Evolutionary conservation across 2,113 vertebrate species (phyloP).

Genomic region (Pipa parva): DNA sequence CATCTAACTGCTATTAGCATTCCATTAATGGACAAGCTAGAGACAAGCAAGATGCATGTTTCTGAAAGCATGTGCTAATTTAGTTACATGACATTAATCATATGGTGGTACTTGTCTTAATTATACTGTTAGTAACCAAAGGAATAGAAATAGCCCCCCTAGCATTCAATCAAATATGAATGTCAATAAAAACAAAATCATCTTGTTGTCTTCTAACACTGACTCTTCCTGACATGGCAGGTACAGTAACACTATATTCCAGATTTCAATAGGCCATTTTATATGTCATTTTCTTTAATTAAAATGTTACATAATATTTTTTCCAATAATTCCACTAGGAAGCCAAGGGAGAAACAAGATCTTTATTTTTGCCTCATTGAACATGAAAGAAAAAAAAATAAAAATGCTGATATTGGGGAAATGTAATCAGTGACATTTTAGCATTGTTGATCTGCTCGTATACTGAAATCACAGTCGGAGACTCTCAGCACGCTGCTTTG

Average conservation of each 20-base stretch:
- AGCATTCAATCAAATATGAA: too few relatives aligned
- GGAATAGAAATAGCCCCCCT: too few relatives aligned
- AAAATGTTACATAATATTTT: neutral
- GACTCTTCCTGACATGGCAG: too few relatives aligned
- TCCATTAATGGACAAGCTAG: too few relatives aligned
- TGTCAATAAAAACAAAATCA: too few relatives aligned
- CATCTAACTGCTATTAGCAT: too few relatives aligned
- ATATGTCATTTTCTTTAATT: neutral
- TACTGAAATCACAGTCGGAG: conserved; percentile 17
- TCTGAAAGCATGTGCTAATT: too few relatives aligned
- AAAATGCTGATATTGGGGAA: conserved; percentile 3
- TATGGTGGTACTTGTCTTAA: too few relatives aligned
- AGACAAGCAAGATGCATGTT: too few relatives aligned
- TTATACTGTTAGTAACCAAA: too few relatives aligned
- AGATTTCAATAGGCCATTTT: neutral
- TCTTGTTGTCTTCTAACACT: too few relatives aligned
- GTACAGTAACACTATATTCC: neutral
- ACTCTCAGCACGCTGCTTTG: conserved; percentile 6
- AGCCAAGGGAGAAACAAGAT: neutral
- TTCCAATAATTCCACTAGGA: neutral
- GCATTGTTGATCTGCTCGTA: conserved; percentile 12
- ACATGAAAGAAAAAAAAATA: neutral
- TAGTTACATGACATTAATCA: too few relatives aligned
- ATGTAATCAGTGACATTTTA: conserved; percentile 19
- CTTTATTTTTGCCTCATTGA: conserved; percentile 8